Evolutionary conservation across 2,888 invertebrate genomes (phyloP).

Genomic region (Carpatolechia fugitivella): DNA sequence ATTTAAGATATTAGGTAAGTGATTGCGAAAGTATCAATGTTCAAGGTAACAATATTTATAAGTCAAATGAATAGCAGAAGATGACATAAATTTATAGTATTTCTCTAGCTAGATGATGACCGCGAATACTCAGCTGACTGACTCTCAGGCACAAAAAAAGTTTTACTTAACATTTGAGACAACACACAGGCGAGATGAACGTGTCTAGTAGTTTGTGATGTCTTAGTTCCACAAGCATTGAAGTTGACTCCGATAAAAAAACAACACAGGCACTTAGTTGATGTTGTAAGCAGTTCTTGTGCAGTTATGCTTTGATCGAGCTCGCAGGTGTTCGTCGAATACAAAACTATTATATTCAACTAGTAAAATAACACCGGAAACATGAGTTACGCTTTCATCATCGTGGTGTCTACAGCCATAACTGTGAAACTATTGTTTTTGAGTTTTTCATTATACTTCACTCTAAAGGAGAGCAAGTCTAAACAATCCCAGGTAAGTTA

Average conservation of each 20-base stretch:
- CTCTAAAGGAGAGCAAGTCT: conserved; percentile 43
- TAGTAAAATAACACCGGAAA: conserved; percentile 15
- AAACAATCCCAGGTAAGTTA: conserved; percentile 36
- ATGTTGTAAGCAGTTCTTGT: conserved; percentile 41
- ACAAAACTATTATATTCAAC: conserved; percentile 22
- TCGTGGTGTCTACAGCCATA: conserved; percentile 66
- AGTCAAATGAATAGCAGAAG: no score
- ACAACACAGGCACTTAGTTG: conserved; percentile 44
- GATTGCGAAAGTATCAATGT: no score
- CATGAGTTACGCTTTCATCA: conserved; percentile 61
- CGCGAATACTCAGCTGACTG: no score
- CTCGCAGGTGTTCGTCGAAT: conserved; percentile 21
- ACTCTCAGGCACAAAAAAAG: background rate
- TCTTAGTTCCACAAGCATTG: conserved; percentile 29
- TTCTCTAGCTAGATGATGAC: no score
- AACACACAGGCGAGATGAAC: conserved; percentile 14
- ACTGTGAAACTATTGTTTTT: conserved; percentile 63
- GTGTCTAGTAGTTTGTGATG: conserved; percentile 39
- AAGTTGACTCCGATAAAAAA: conserved; percentile 56
- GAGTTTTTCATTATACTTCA: conserved; percentile 65
- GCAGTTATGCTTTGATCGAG: conserved; percentile 50
- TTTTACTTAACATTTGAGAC: background rate
- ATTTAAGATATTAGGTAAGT: no score
- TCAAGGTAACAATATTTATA: no score
- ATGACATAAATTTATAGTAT: no score